Percentiles rank a stretch among this genome's conserved stretches.
These are phyloP conservation scores for Andinoacara biseriatus DNA, from an alignment of 2,113 vertebrate genomes.

Conservation along the genomic window DNA sequence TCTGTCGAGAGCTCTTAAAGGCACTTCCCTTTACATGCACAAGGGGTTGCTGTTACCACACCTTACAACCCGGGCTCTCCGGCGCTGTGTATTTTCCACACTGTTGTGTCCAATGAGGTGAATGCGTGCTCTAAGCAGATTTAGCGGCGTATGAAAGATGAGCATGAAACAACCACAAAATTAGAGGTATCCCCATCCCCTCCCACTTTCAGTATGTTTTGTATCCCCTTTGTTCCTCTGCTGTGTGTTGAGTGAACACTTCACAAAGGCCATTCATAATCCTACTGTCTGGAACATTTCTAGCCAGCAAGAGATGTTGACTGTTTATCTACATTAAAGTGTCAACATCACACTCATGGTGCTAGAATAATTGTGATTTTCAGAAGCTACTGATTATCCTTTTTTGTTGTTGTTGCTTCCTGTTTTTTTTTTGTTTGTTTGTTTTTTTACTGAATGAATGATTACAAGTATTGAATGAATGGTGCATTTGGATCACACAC, in stretches of 20 bases:
- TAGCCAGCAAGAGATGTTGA: constrained; percentile 28
- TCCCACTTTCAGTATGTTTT: constrained; percentile 8
- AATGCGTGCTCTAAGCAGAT: constrained; percentile 20
- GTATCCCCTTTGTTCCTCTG: constrained; percentile 7
- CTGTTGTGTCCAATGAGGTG: constrained; percentile 6
- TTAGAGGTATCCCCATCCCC: not conserved
- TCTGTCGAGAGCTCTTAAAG: not conserved
- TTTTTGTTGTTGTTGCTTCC: not conserved
- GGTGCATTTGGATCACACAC: not conserved
- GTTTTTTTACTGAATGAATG: not conserved
- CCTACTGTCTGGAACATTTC: constrained; percentile 6
- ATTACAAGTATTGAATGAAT: constrained; percentile 5
- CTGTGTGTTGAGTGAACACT: constrained; percentile 3
- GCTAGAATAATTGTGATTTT: constrained; percentile 1
- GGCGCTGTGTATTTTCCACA: not conserved
- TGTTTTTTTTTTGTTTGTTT: not conserved
- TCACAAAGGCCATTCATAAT: constrained; percentile 3
- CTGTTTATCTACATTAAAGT: constrained; percentile 32
- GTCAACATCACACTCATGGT: constrained; percentile 43
- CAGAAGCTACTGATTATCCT: not conserved
- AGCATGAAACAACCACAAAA: constrained; percentile 27
- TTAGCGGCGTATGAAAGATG: constrained; percentile 30
- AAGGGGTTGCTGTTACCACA: constrained; percentile 70
- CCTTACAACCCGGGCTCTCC: constrained; percentile 1
- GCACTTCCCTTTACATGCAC: constrained; percentile 51